These are phyloP conservation scores for Drosophila leontia DNA, from an alignment of 1,140 invertebrate genomes.

Conservation along the genomic window DNA sequence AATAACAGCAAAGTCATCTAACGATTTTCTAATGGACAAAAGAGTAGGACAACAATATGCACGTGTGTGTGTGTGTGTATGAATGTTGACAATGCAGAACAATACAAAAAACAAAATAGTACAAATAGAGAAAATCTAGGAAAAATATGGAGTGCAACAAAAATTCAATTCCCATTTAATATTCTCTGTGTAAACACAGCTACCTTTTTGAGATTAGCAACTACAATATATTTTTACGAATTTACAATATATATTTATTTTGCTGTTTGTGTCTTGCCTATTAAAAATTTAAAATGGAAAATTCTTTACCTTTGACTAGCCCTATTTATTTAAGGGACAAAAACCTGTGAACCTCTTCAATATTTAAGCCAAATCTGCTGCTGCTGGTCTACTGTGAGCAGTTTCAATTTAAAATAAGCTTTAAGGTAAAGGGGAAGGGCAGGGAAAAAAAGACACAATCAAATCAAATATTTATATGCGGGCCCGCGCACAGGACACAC, in stretches of 20 bases:
- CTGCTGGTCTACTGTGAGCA: conserved; percentile 30
- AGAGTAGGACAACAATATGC: conserved; percentile 37
- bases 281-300: conserved; percentile 1
- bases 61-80: neutral
- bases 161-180: conserved; percentile 17
- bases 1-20: conserved; percentile 49
- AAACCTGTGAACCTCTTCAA: neutral
- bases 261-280: neutral
- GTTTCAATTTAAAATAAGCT: conserved; percentile 50
- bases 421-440: neutral
- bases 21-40: conserved; percentile 72
- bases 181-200: conserved; percentile 6
- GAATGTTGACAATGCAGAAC: conserved; percentile 7
- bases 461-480: conserved; percentile 82
- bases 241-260: conserved; percentile 14
- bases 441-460: conserved; percentile 55
- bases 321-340: conserved; percentile 2
- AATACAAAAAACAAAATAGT: conserved; percentile 7
- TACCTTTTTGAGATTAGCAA: conserved; percentile 7
- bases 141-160: conserved; percentile 5
- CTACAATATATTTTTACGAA: neutral
- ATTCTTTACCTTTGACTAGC: neutral
- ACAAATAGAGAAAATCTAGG: conserved; percentile 20
- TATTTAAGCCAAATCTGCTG: conserved; percentile 9
- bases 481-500: conserved; percentile 46